Evolutionary conservation across 2,888 invertebrate genomes (phyloP), one percentile per base, ranked within the genome.

Genomic region (Synanthedon myopaeformis): DNA sequence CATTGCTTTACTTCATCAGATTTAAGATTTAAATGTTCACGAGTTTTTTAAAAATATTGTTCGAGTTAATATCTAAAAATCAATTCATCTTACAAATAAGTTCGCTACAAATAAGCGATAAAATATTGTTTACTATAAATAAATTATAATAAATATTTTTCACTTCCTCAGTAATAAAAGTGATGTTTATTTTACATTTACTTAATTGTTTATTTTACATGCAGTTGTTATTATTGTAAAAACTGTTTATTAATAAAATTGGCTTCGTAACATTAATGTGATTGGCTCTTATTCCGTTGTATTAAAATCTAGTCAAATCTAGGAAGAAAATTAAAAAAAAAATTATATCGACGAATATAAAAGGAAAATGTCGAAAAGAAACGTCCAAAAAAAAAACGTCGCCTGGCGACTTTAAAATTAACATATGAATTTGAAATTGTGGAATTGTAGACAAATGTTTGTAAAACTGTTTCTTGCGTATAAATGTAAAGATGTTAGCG

Each of bases 301-400:
- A 82, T 83, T 70, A 76, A 35, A 82, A 80, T 86, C 87, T 87
- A 87, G 87, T 87, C 87, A 87, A 87, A 86, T 86, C 84, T 76
- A 73, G 69, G 72, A 61, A 69, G 66, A 66, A 74, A 72, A 65
- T 65, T 67, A 57, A 54, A 56, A 59, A 66, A 70, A 78, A 76
- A 77, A 79, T 69, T n/a, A 72, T 78, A 35, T 85, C 76, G 84
- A 85, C 83, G 84, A 85, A 86, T 12, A 76, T 82, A 54, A 77
- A 61, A 65, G 65, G 35, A 68, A 67, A 65, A 61, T 66, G 70
- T 69, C 71, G 65, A 69, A 70, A 68, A 54, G 64, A 61, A 75
- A 78, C 85, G 85, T 85, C 87, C 84, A 85, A 81, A 79, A 80
- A 79, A 19, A 10, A 8, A 74, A 65, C 57, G 80, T 81, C 82